Evolutionary conservation across 2,888 invertebrate genomes (phyloP).

Genomic region (Teinopalpus imperialis): DNA sequence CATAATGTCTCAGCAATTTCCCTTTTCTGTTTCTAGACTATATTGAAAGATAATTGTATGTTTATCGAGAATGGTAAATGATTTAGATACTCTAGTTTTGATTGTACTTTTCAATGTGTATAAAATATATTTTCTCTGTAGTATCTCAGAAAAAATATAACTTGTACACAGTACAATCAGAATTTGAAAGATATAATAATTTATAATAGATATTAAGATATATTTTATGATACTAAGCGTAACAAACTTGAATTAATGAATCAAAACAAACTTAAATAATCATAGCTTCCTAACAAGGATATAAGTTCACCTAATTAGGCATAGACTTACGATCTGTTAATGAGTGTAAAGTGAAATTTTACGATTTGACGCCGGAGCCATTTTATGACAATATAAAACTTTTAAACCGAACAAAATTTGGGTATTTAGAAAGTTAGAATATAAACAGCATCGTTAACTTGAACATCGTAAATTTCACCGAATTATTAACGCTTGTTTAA

Average conservation of each 20-base stretch:
- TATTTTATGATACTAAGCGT: slow-evolving; percentile 4
- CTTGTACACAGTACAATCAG: too few relatives aligned
- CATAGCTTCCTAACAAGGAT: too few relatives aligned
- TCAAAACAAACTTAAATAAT: too few relatives aligned
- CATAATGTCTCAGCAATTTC: slow-evolving; percentile 8
- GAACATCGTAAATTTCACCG: slow-evolving; percentile 15
- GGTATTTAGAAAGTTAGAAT: slow-evolving; percentile 33
- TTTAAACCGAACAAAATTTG: slow-evolving; percentile 38
- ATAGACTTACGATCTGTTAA: slow-evolving; percentile 67
- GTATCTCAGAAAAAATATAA: too few relatives aligned
- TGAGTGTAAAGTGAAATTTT: slow-evolving; percentile 58
- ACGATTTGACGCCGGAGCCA: slow-evolving; percentile 60
- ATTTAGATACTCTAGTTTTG: too few relatives aligned
- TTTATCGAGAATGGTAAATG: too few relatives aligned
- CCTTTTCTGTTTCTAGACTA: neutral
- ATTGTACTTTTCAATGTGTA: too few relatives aligned
- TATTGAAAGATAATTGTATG: too few relatives aligned
- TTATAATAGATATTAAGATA: slow-evolving; percentile 21
- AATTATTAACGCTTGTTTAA: slow-evolving; percentile 1
- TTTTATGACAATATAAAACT: slow-evolving; percentile 62
- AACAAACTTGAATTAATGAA: too few relatives aligned
- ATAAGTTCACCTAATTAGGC: too few relatives aligned
- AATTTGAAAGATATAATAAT: too few relatives aligned
- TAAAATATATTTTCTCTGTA: too few relatives aligned
- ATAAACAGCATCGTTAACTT: slow-evolving; percentile 30